Evolutionary conservation across 2,797 vertebrate genomes (phyloP).

Genomic region (Schizopygopsis pylzovi): DNA sequence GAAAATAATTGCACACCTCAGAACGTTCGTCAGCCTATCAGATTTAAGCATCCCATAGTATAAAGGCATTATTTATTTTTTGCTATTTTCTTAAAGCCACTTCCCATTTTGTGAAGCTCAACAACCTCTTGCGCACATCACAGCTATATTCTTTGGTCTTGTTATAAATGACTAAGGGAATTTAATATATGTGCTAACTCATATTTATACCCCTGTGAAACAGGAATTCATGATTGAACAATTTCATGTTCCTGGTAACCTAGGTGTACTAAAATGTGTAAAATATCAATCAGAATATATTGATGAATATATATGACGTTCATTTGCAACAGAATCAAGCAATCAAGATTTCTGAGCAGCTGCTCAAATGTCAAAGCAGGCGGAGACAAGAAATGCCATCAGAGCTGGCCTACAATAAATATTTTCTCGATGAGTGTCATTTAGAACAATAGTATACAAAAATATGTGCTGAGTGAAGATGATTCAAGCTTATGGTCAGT

Average conservation of each 20-base stretch:
- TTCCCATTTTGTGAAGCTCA: too few relatives aligned
- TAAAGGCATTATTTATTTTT: too few relatives aligned
- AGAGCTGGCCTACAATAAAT: not conserved
- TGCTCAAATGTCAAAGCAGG: not conserved
- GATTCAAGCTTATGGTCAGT: constrained; percentile 5
- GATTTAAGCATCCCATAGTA: too few relatives aligned
- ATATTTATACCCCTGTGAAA: not conserved
- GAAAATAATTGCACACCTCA: too few relatives aligned
- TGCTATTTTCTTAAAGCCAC: too few relatives aligned
- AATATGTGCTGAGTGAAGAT: not conserved
- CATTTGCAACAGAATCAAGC: not conserved
- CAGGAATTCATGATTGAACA: not conserved
- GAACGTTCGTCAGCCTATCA: too few relatives aligned
- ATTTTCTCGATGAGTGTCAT: too few relatives aligned
- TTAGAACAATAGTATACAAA: not conserved
- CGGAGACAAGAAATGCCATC: not conserved
- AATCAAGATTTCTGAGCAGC: not conserved
- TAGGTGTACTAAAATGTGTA: too few relatives aligned
- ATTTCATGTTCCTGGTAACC: not conserved
- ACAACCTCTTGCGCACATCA: too few relatives aligned
- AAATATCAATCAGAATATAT: not conserved
- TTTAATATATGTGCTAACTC: not conserved
- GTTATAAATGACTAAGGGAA: not conserved
- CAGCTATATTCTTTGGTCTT: not conserved
- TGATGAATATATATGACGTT: not conserved